phyloP scores from a whole-genome alignment of 2,888 invertebrate species.

The Mesochorus sp. region DNA sequence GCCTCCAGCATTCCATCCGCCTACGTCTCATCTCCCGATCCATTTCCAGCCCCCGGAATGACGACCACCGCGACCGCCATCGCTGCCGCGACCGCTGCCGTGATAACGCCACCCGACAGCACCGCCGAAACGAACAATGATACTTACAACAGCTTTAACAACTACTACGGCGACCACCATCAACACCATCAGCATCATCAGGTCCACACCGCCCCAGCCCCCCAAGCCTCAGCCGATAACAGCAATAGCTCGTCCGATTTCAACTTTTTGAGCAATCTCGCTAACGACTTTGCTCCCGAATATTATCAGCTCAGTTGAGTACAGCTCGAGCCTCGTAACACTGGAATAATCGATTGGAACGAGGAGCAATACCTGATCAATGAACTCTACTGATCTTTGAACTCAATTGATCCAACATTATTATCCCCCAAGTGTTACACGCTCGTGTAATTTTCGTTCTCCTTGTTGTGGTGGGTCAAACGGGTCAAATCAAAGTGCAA shows the following conservation, averaged over 20 bases:
- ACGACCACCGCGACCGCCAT: constrained; percentile 81
- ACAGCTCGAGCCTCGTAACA: constrained; percentile 74
- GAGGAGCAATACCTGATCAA: constrained; percentile 80
- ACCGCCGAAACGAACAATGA: constrained; percentile 85
- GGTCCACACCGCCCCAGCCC: constrained; percentile 82
- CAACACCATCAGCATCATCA: too few relatives aligned
- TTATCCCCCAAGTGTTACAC: too few relatives aligned
- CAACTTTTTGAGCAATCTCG: constrained; percentile 95
- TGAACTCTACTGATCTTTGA: constrained; percentile 74
- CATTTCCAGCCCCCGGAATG: constrained; percentile 82
- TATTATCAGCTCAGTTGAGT: constrained; percentile 90
- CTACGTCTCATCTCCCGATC: constrained; percentile 82
- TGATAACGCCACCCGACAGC: constrained; percentile 85
- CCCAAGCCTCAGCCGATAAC: constrained; percentile 87
- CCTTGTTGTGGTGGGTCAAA: not conserved
- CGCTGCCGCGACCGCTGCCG: constrained; percentile 83
- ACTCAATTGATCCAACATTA: too few relatives aligned
- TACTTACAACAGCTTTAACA: constrained; percentile 88
- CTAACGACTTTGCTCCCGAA: constrained; percentile 96
- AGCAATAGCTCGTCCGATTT: constrained; percentile 97
- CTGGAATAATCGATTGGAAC: constrained; percentile 77
- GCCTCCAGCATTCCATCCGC: constrained; percentile 83
- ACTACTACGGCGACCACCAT: constrained; percentile 84
- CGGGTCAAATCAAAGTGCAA: constrained; percentile 60
- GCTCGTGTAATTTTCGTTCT: not conserved